These are phyloP conservation scores for Ramazzottius varieornatus DNA, from an alignment of 2,888 invertebrate species.

Conservation along the genomic window DNA sequence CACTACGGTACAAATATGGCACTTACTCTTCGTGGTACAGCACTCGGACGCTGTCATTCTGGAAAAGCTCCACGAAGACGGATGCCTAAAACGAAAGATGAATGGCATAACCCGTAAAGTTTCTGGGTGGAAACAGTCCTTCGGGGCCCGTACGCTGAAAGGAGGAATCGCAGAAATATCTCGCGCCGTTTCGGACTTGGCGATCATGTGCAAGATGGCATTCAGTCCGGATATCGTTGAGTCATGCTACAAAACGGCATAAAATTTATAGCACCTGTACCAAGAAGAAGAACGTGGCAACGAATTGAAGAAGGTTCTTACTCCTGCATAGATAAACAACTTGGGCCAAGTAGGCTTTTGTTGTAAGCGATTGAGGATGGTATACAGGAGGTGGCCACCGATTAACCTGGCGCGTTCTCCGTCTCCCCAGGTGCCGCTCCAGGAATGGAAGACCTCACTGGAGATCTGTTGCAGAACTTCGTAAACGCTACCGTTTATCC, in stretches of 20 bases:
- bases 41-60: not conserved
- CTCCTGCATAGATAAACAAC: not conserved
- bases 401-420: not conserved
- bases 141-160: not conserved
- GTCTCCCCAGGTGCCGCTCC: not conserved
- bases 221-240: not conserved
- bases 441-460: not conserved
- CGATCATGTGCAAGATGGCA: not conserved
- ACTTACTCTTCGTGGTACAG: too few relatives aligned
- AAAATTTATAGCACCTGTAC: too few relatives aligned
- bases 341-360: not conserved
- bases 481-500: not conserved
- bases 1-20: too few relatives aligned
- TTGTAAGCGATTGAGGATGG: too few relatives aligned
- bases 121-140: not conserved
- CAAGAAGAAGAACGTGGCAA: too few relatives aligned
- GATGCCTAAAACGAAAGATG: not conserved
- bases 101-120: not conserved
- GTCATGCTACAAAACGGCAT: not conserved
- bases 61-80: not conserved
- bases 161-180: not conserved
- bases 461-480: not conserved
- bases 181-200: not conserved
- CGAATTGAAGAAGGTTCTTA: too few relatives aligned
- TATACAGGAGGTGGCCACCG: not conserved